phyloP scores from a whole-genome alignment of 2,888 invertebrate genomes.

The Monochamus alternatus region DNA sequence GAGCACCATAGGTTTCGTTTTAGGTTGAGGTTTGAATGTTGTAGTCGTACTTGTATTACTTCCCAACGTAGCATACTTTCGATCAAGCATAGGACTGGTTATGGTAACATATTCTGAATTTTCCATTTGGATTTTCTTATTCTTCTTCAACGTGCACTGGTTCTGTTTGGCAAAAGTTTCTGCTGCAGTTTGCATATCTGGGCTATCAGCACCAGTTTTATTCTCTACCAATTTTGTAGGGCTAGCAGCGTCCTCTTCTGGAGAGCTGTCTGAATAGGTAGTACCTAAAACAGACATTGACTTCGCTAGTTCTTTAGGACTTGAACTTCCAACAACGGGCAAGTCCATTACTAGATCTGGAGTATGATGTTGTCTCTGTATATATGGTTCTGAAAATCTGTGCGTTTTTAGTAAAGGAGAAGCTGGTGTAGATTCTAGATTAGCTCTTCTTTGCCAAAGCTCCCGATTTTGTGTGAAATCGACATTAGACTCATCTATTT shows the following conservation, averaged over 20 bases:
- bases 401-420: conserved; percentile 66
- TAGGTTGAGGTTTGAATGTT: conserved; percentile 81
- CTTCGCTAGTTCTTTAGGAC: conserved; percentile 68
- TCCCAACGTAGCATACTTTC: conserved; percentile 64
- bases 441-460: conserved; percentile 77
- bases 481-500: conserved; percentile 69
- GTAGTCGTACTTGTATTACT: conserved; percentile 61
- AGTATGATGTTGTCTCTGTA: conserved; percentile 74
- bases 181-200: conserved; percentile 82
- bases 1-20: conserved; percentile 87
- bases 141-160: conserved; percentile 85
- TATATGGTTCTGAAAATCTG: conserved; percentile 66
- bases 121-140: conserved; percentile 71
- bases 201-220: conserved; percentile 67
- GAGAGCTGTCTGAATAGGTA: conserved; percentile 66
- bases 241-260: conserved; percentile 58
- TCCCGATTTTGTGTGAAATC: conserved; percentile 74
- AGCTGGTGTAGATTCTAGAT: conserved; percentile 70
- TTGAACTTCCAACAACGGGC: conserved; percentile 74
- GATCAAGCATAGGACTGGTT: conserved; percentile 66
- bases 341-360: conserved; percentile 90
- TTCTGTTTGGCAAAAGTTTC: conserved; percentile 86
- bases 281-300: conserved; percentile 64
- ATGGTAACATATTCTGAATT: conserved; percentile 62
- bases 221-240: conserved; percentile 46